Percentiles rank a stretch among this genome's conserved stretches.
Conservation (phyloP, 1,140 invertebrate genomes). For the Andricus grossulariae region DNA sequence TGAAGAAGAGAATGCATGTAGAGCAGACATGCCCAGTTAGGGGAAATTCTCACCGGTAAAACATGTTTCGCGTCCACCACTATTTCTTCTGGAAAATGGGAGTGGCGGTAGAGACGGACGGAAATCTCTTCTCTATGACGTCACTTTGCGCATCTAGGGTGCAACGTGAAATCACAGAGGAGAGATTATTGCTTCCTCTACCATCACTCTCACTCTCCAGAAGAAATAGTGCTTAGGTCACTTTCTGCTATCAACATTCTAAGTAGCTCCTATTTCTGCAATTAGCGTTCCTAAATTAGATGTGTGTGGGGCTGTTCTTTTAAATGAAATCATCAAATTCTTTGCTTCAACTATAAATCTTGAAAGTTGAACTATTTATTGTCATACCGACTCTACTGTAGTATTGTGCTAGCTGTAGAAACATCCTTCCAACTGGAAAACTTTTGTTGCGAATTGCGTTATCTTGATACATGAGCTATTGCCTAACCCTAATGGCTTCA, state of each 20-base stretch:
- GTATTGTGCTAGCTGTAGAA: slow-evolving; percentile 60
- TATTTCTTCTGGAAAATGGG: too few species aligned
- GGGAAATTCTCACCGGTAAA: too few species aligned
- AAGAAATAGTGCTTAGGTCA: background rate
- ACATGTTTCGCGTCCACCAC: too few species aligned
- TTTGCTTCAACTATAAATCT: background rate
- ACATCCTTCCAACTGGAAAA: slow-evolving; percentile 55
- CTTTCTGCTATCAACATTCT: slow-evolving; percentile 43
- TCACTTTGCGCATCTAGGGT: too few species aligned
- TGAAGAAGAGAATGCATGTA: too few species aligned
- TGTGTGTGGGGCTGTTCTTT: slow-evolving; percentile 61
- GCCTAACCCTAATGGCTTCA: slow-evolving; percentile 49
- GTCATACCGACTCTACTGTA: slow-evolving; percentile 59
- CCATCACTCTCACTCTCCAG: too few species aligned
- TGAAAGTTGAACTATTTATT: background rate
- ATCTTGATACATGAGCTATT: slow-evolving; percentile 55
- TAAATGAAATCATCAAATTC: slow-evolving; percentile 44
- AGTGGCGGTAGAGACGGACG: too few species aligned
- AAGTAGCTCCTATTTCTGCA: slow-evolving; percentile 43
- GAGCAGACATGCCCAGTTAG: too few species aligned
- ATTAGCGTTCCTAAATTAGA: slow-evolving; percentile 63
- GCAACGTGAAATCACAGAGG: too few species aligned
- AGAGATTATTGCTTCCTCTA: too few species aligned
- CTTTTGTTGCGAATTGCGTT: slow-evolving; percentile 64
- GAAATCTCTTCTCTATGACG: too few species aligned